phyloP scores from a whole-genome alignment of 2,888 invertebrate genomes.

The Morinoia aosen region DNA sequence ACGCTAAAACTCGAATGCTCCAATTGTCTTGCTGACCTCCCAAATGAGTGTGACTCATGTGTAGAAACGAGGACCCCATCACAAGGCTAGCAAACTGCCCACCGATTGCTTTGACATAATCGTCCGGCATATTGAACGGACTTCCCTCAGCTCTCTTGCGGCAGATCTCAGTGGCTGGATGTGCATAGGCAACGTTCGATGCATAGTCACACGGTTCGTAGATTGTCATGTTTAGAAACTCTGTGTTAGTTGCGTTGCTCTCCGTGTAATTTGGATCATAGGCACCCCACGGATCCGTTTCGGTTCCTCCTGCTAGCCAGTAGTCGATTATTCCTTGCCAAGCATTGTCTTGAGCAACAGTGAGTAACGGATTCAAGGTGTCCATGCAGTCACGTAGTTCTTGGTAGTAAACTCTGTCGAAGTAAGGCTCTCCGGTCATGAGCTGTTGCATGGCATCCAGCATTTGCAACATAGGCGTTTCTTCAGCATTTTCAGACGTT shows the following conservation, averaged over 20 bases:
- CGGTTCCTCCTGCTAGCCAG: conserved; percentile 6
- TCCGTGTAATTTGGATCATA: conserved; percentile 18
- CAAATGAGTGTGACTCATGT: conserved; percentile 52
- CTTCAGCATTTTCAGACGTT: background rate
- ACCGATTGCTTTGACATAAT: conserved; percentile 6
- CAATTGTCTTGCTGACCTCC: conserved; percentile 45
- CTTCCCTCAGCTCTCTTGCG: background rate
- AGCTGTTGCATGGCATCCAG: conserved; percentile 54
- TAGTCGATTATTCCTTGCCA: conserved; percentile 56
- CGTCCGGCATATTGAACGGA: background rate
- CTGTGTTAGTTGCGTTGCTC: conserved; percentile 19
- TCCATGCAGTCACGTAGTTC: conserved; percentile 43
- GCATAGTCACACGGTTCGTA: conserved; percentile 53
- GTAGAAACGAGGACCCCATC: conserved; percentile 54
- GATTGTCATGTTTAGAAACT: conserved; percentile 56
- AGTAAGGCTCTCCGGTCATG: conserved; percentile 50
- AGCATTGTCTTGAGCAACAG: conserved; percentile 49
- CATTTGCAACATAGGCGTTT: conserved; percentile 31
- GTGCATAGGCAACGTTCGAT: conserved; percentile 55
- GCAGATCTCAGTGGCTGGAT: conserved; percentile 52
- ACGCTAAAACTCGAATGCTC: conserved; percentile 24
- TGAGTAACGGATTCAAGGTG: conserved; percentile 19
- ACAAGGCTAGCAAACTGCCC: conserved; percentile 8
- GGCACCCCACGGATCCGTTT: conserved; percentile 43
- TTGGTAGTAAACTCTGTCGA: conserved; percentile 32